A percentile compares a stretch with the other conserved stretches of the same genome.
Evolutionary conservation across 2,113 vertebrate species (phyloP).

Genomic region (Archocentrus centrarchus): DNA sequence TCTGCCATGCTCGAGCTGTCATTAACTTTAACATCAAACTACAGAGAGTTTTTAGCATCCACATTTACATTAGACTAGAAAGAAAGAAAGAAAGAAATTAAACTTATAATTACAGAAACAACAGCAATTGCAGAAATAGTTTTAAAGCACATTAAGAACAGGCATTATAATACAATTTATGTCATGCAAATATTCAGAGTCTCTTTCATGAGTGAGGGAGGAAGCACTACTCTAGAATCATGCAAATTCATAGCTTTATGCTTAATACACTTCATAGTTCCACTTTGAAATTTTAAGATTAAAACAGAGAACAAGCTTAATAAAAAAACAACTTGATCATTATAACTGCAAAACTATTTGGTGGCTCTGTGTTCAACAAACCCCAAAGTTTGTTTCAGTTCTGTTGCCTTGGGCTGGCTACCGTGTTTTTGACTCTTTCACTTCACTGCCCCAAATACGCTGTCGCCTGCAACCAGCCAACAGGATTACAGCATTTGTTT

Average conservation of each 20-base stretch:
- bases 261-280: not conserved
- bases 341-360: not conserved
- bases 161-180: not conserved
- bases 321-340: not conserved
- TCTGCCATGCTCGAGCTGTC: slow-evolving; percentile 60
- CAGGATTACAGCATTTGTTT: slow-evolving; percentile 52
- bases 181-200: not conserved
- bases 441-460: slow-evolving; percentile 44
- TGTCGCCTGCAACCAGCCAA: slow-evolving; percentile 49
- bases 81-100: no score
- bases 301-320: not conserved
- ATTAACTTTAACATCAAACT: slow-evolving; percentile 53
- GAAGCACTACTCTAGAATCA: not conserved
- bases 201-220: not conserved
- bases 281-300: not conserved
- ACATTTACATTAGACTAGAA: slow-evolving; percentile 18
- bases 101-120: not conserved
- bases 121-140: not conserved
- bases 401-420: slow-evolving; percentile 40
- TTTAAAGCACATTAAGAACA: not conserved
- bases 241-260: not conserved
- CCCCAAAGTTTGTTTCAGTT: slow-evolving; percentile 46
- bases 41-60: slow-evolving; percentile 35
- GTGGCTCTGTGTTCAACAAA: not conserved
- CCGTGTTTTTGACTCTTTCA: slow-evolving; percentile 38